phyloP scores from a whole-genome alignment of 1,140 invertebrate genomes.

The Phocides pigmalion region DNA sequence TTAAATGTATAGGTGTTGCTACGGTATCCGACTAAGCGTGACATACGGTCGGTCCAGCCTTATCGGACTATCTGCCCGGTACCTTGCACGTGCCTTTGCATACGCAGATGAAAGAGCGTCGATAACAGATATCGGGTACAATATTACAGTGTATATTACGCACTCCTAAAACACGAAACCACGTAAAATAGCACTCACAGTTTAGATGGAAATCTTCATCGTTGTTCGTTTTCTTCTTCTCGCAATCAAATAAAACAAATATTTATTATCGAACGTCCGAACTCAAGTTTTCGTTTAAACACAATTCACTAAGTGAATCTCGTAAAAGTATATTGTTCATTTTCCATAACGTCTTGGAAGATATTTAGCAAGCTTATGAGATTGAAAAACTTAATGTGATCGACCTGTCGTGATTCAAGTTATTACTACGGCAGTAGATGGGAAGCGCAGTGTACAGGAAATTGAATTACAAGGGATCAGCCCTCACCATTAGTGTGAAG shows the following conservation, averaged over 20 bases:
- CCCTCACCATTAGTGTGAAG: conserved; percentile 30
- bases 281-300: neutral
- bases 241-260: neutral
- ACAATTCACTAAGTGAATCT: neutral
- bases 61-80: conserved; percentile 64
- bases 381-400: conserved; percentile 24
- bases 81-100: conserved; percentile 64
- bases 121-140: conserved; percentile 58
- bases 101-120: conserved; percentile 53
- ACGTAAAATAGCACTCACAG: conserved; percentile 39
- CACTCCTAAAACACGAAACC: conserved; percentile 41
- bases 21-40: conserved; percentile 58
- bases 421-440: conserved; percentile 25
- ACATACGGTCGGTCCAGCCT: conserved; percentile 65
- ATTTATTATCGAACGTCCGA: neutral
- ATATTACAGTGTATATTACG: conserved; percentile 46
- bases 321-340: neutral
- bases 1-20: conserved; percentile 57
- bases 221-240: neutral
- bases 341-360: neutral
- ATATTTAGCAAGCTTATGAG: conserved; percentile 13
- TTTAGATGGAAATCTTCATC: conserved; percentile 25
- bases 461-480: conserved; percentile 34
- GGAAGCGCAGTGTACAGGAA: conserved; percentile 28
- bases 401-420: conserved; percentile 30